phyloP scores from a whole-genome alignment of 2,113 vertebrate species.

The Zootoca vivipara region DNA sequence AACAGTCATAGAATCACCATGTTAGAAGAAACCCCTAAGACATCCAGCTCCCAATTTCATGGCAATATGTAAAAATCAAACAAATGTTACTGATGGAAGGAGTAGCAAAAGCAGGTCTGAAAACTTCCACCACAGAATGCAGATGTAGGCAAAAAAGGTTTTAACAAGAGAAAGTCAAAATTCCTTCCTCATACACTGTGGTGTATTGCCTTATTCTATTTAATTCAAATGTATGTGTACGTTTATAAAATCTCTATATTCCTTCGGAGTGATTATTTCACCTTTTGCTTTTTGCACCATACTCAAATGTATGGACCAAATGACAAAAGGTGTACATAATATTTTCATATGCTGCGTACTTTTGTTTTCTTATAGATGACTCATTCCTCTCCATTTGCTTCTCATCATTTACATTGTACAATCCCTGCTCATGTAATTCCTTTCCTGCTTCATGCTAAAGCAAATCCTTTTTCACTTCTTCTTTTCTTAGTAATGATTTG shows the following conservation, averaged over 20 bases:
- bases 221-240: neutral
- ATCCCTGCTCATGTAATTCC: neutral
- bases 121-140: neutral
- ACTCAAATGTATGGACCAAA: neutral
- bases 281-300: neutral
- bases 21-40: neutral
- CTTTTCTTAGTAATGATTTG: conserved; percentile 18
- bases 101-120: neutral
- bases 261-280: neutral
- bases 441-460: conserved; percentile 5
- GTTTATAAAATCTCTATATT: neutral
- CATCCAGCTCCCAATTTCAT: neutral
- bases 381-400: conserved; percentile 2
- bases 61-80: neutral
- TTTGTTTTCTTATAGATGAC: neutral
- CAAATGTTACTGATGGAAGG: neutral
- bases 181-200: neutral
- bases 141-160: neutral
- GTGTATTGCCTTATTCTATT: neutral
- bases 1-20: neutral
- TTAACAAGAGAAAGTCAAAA: neutral
- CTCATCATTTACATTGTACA: neutral
- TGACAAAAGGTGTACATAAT: neutral
- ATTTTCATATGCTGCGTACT: neutral
- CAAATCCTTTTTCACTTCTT: neutral